Base-by-base conservation (phyloP, 2,113 vertebrate genomes). In the Oreochromis aureus region DNA sequence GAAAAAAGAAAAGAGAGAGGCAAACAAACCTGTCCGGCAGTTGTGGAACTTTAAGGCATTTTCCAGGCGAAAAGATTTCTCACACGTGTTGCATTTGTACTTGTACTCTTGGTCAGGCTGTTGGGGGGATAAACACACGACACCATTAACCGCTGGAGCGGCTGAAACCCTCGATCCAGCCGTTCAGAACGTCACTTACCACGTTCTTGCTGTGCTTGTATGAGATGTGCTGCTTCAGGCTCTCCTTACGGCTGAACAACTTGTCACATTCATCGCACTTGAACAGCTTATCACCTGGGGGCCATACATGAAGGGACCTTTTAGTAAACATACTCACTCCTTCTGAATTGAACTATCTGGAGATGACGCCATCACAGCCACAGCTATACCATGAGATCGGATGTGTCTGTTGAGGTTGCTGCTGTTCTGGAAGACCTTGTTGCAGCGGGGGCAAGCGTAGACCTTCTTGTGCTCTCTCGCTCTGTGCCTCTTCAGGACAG, bases 201-300 rank as follows among this genome's bases (percentile, higher is more conserved):
- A 97, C 92, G 3, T 97, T 99, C 94, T 98, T 97, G 96, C 99
- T 99, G 97, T 99, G 99, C 95, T 99, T 99, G 95, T 99, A 99
- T 0, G 99, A 99, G 61, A 99, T 99, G 18, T 99, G 99, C 92
- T 99, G 98, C 96, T 99, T 99, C 82, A 99, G 96, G 84, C 98
- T 99, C 94, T 99, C 99, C 91, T 99, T 99, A 55, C 99, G 98
- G 95, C 98, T 99, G 95, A 99, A 99, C 90, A 99, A 93, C 92
- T 99, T 99, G n/a, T 98, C 97, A 61, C 99, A 99, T 73, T 99
- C 98, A 39, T 99, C 99, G 86, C 99, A 99, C 83, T 98, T 99
- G 90, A 99, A 99, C 16, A 99, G 97, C 92, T 99, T 99, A 93
- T 98, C 99, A 32, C 99, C 99, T 99, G 86, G 36, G 13, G 34